phyloP scores from a whole-genome alignment of 2,888 invertebrate species.

The Xanthia icteritia region DNA sequence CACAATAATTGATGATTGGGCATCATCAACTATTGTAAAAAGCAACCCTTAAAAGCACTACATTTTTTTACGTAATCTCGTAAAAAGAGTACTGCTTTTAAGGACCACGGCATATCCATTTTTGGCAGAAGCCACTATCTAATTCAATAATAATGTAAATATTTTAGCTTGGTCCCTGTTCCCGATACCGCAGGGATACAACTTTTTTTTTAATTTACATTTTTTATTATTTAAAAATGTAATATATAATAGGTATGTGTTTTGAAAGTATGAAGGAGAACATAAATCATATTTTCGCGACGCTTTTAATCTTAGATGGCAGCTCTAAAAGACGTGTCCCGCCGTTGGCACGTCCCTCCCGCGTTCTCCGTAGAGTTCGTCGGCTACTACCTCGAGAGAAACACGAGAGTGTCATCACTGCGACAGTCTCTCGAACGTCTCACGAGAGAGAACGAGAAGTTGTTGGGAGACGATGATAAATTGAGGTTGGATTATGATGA shows the following conservation, averaged over 20 bases:
- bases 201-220: not conserved
- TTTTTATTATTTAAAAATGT: not conserved
- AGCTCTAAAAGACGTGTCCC: constrained; percentile 95
- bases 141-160: not conserved
- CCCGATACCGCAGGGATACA: too few species aligned
- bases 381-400: constrained; percentile 97
- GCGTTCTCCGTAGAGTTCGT: constrained; percentile 98
- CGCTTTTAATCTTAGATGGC: constrained; percentile 87
- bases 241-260: not conserved
- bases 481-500: constrained; percentile 95
- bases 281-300: not conserved
- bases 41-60: not conserved
- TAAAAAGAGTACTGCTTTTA: too few species aligned
- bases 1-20: not conserved
- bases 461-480: constrained; percentile 94
- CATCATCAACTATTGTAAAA: too few species aligned
- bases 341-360: constrained; percentile 98
- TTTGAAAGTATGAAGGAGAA: not conserved
- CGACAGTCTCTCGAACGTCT: constrained; percentile 94
- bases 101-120: not conserved
- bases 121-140: not conserved
- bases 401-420: constrained; percentile 94
- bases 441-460: constrained; percentile 93
- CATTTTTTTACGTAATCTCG: not conserved
- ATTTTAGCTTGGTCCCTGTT: not conserved